phyloP scores from a whole-genome alignment of 2,113 vertebrate genomes.

The Rhipidura dahli region DNA sequence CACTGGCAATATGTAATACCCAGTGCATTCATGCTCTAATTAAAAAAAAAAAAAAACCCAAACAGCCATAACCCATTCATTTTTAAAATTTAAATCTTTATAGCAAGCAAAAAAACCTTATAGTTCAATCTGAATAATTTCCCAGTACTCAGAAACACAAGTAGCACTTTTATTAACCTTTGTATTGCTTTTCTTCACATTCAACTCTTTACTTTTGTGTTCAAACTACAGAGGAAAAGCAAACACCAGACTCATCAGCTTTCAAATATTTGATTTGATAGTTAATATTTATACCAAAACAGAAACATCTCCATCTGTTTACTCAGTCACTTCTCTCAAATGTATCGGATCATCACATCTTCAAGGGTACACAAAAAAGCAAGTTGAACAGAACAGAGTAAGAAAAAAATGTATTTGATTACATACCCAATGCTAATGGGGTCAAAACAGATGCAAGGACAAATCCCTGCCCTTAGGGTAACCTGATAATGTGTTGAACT shows the following conservation, averaged over 20 bases:
- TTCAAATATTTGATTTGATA: background rate
- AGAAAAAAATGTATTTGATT: slow-evolving; percentile 67
- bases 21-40: background rate
- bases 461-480: slow-evolving; percentile 84
- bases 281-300: slow-evolving; percentile 14
- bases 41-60: background rate
- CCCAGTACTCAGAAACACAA: background rate
- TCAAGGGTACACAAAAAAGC: slow-evolving; percentile 29
- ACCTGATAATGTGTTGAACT: slow-evolving; percentile 79
- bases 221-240: background rate
- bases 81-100: background rate
- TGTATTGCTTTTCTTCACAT: background rate
- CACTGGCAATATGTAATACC: slow-evolving; percentile 6
- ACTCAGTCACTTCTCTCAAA: slow-evolving; percentile 18
- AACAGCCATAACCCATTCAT: background rate
- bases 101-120: background rate
- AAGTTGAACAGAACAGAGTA: background rate
- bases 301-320: background rate
- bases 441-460: slow-evolving; percentile 82
- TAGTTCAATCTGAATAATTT: background rate
- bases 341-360: slow-evolving; percentile 20
- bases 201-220: background rate
- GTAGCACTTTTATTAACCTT: background rate
- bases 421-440: slow-evolving; percentile 36
- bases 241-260: background rate